Evolutionary conservation across 1,140 invertebrate species (phyloP), one percentile per base, ranked within the genome.

Genomic region (Riptortus pedestris): DNA sequence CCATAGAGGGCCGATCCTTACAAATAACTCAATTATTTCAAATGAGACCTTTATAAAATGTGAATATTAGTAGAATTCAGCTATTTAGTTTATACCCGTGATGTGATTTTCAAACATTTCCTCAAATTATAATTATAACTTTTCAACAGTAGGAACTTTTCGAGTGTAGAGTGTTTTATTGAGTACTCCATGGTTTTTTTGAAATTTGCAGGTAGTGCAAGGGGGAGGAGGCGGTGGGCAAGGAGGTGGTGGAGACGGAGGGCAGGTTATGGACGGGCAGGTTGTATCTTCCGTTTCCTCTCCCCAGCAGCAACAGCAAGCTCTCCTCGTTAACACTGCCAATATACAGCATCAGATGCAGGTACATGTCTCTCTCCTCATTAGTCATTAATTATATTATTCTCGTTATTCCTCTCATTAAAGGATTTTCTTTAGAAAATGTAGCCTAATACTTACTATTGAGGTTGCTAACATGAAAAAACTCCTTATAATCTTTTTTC

Each of bases 331-430:
- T 51, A 66, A 66, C 45, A 59, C 65, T 52, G 65, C 61, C 38
- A 63, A 59, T 28, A 26, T 57, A 3, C 65, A 66, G 14, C 65
- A 66, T 31, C 65, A 66, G 29, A 58, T 66, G 47, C 65, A 66
- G 65, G 64, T 65, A 2, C 22, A 58, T n/a, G n/a, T n/a, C n/a
- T n/a, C n/a, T n/a, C n/a, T n/a, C n/a, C n/a, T n/a, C n/a, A n/a
- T n/a, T n/a, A 12, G 11, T 45, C 11, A 11, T 45, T 11, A 45
- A 45, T 12, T 45, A n/a, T 45, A n/a, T n/a, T 45, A n/a, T 12
- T n/a, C 11, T 45, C 11, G 38, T 45, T 11, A 45, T 43, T 43
- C 38, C n/a, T n/a, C n/a, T n/a, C n/a, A n/a, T 43, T 43, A 12
- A n/a, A 43, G 38, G 11, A 43, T 43, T 43, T 43, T 43, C 11